Evolutionary conservation across 92 coral and sea anemone species (phyloP).

Genomic region (Porites divaricata): DNA sequence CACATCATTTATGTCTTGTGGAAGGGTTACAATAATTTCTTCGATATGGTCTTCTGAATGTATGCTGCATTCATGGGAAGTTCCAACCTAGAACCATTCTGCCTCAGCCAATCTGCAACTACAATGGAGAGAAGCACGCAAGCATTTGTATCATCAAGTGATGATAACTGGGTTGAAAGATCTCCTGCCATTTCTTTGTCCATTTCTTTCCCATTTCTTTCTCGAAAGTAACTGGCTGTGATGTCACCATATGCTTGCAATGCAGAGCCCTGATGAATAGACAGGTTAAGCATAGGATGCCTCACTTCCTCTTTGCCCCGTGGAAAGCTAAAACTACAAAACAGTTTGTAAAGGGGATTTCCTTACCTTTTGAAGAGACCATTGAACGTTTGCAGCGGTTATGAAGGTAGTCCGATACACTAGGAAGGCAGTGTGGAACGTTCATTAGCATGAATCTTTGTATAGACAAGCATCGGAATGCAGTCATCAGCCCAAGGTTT

Average conservation of each 20-base stretch:
- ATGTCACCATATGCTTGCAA: conserved; percentile 36
- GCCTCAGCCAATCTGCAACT: background rate
- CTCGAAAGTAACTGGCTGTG: conserved; percentile 28
- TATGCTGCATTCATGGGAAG: background rate
- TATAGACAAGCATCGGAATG: conserved; percentile 9
- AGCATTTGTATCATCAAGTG: conserved; percentile 50
- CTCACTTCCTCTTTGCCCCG: background rate
- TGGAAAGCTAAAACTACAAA: background rate
- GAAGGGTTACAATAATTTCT: conserved; percentile 27
- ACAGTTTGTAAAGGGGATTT: no score
- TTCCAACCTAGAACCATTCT: background rate
- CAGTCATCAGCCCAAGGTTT: conserved; percentile 48
- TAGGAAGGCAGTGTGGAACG: conserved; percentile 28
- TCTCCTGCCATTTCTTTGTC: conserved; percentile 7
- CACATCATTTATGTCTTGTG: conserved; percentile 25
- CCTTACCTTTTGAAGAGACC: conserved; percentile 8
- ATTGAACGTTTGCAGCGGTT: background rate
- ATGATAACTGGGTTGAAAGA: conserved; percentile 9
- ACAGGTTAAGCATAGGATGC: conserved; percentile 19
- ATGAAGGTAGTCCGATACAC: background rate
- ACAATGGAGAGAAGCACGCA: conserved; percentile 26
- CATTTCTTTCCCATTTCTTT: conserved; percentile 23
- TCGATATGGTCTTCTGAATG: conserved; percentile 25
- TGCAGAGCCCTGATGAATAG: conserved; percentile 30
- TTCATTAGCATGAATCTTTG: conserved; percentile 28